phyloP scores from a whole-genome alignment of 2,113 vertebrate species.

The Dicerorhinus sumatrensis region DNA sequence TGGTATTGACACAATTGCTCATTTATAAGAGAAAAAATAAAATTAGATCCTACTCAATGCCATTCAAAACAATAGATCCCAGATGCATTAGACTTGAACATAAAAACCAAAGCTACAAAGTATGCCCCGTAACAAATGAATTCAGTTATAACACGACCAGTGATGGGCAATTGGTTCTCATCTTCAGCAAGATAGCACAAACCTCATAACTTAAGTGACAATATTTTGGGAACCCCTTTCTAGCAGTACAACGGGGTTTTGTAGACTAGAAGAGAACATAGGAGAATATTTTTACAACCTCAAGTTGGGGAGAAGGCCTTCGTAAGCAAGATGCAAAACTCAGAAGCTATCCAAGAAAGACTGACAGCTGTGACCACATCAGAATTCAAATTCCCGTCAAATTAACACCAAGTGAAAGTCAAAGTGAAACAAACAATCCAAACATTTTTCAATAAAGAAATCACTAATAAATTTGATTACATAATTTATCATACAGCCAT shows the following conservation, averaged over 20 bases:
- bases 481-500: not conserved
- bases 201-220: not conserved
- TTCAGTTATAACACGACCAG: not conserved
- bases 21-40: not conserved
- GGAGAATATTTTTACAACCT: not conserved
- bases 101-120: not conserved
- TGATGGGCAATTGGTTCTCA: not conserved
- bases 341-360: not conserved
- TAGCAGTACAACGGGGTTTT: not conserved
- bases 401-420: not conserved
- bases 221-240: not conserved
- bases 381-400: not conserved
- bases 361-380: not conserved
- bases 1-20: not conserved
- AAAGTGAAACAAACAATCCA: not conserved
- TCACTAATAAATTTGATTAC: not conserved
- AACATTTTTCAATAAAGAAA: not conserved
- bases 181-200: fast-evolving
- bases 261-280: not conserved
- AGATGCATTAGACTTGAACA: not conserved
- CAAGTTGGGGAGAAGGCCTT: not conserved
- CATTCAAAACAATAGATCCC: not conserved
- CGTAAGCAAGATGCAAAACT: not conserved
- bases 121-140: not conserved
- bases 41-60: not conserved